A percentile compares a stretch with the other conserved stretches of the same genome.
Conservation (phyloP, 2,888 invertebrate genomes). For the Diarsia dahlii region DNA sequence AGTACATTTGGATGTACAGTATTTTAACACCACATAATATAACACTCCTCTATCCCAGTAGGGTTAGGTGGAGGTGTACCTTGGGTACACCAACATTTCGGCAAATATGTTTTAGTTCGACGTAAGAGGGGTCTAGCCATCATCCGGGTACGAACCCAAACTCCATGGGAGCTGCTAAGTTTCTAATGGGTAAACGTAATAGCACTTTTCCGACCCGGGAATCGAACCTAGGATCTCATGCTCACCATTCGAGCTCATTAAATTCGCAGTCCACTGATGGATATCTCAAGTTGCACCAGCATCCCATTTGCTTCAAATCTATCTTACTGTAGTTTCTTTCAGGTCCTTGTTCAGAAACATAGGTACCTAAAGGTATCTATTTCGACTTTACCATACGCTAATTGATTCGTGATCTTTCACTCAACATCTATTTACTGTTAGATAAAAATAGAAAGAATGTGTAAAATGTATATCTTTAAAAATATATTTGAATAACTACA, state of each 20-base stretch:
- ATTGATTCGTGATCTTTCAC: neutral
- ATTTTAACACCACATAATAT: neutral
- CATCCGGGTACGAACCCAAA: too few species aligned
- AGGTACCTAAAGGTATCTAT: neutral
- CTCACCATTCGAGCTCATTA: neutral
- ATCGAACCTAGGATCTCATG: too few species aligned
- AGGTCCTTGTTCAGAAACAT: neutral
- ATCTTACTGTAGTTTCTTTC: neutral
- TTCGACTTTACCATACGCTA: neutral
- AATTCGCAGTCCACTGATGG: too few species aligned
- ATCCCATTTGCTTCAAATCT: too few species aligned
- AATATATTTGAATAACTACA: neutral
- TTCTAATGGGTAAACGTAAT: too few species aligned
- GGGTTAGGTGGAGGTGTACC: too few species aligned
- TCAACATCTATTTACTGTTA: neutral
- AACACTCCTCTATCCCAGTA: neutral
- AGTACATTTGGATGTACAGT: neutral
- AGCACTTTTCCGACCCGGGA: too few species aligned
- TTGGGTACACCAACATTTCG: too few species aligned
- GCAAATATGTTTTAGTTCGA: too few species aligned
- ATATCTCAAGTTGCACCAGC: neutral
- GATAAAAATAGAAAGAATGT: neutral
- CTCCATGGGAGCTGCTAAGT: too few species aligned
- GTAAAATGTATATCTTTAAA: neutral
- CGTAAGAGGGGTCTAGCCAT: too few species aligned